Evolutionary conservation across 2,888 invertebrate species (phyloP).

Genomic region (Therioaphis trifolii): DNA sequence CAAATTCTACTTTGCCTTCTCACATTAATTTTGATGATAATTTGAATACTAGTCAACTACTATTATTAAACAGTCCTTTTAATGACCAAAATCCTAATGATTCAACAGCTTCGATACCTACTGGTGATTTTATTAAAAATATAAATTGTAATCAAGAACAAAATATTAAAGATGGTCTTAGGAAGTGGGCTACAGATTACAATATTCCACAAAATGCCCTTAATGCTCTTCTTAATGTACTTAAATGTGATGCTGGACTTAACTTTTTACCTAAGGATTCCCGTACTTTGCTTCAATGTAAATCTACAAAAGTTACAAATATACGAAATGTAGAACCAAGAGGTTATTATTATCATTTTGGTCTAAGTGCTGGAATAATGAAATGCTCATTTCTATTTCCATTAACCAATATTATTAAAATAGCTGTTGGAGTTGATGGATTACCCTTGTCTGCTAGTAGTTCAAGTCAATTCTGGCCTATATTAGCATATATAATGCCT

Average conservation of each 20-base stretch:
- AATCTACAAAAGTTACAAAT: conserved; percentile 4
- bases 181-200: neutral
- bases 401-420: neutral
- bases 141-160: too few species aligned
- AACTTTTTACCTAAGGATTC: neutral
- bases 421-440: conserved; percentile 49
- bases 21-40: too few species aligned
- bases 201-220: neutral
- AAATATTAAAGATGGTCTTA: neutral
- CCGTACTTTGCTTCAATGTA: neutral
- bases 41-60: too few species aligned
- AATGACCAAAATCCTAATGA: too few species aligned
- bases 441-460: too few species aligned
- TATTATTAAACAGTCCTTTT: too few species aligned
- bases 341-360: conserved; percentile 13
- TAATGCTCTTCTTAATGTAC: neutral
- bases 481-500: too few species aligned
- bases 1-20: too few species aligned
- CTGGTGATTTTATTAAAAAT: too few species aligned
- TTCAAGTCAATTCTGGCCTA: too few species aligned
- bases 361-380: neutral
- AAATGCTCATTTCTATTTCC: neutral
- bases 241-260: neutral
- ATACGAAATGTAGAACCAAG: neutral
- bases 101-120: too few species aligned